Evolutionary conservation across 1,140 invertebrate genomes (phyloP), one percentile per base, ranked within the genome.

Genomic region (Sipha flava): DNA sequence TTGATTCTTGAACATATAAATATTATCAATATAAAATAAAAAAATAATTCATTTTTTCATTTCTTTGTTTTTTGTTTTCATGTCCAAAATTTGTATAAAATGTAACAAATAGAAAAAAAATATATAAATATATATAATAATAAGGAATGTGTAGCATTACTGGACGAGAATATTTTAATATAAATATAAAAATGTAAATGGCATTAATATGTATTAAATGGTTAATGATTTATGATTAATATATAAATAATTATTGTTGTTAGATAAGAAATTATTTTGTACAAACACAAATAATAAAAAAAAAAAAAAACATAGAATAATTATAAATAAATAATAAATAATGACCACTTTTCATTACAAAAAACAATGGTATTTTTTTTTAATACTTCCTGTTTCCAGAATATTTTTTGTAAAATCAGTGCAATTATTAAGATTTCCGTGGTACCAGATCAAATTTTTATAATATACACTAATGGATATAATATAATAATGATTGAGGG

Each of bases 281-380:
- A 37, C 34, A 75, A 52, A 75, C 47, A 77, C 52, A 77, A 54
- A n/a, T n/a, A n/a, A n/a, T n/a, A n/a, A n/a, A 77, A 43, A 43
- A 6, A 59, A 49, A 64, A 64, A 77, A 77, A 77, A 43, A 77
- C 52, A 43, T 77, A 43, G 37, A 37, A 77, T 75, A 43, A 72
- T 77, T 57, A 77, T 59, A 57, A 77, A 77, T 57, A 57, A 77
- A 77, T 75, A 75, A 75, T 75, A 75, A 75, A 54, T 57, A 77
- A 77, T 77, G 59, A 77, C 73, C 21, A 34, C 40, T 57, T 29
- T 59, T 23, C 23, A 43, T 34, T 52, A 23, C 7, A 54, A 59
- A 77, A n/a, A 75, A 18, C 10, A 52, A 52, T 37, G 5, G 26
- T 0, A n/a, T n/a, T n/a, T n/a, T 21, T 18, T 75, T 75, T 7